Percentiles rank a stretch among this genome's conserved stretches.
Conservation (phyloP, 2,888 invertebrate genomes). For the Pyrocoelia pectoralis region DNA sequence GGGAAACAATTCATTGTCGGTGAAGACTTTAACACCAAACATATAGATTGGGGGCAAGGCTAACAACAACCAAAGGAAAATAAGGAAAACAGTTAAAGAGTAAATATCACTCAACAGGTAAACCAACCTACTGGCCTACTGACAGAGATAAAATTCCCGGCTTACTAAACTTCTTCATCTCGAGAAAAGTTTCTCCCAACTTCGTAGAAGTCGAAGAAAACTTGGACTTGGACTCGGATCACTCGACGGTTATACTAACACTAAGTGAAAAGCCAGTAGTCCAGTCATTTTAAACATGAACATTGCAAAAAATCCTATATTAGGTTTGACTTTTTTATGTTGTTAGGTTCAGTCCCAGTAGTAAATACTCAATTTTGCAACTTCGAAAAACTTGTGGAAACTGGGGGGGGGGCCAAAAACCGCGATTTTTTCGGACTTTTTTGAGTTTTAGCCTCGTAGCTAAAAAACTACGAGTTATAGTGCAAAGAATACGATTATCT, state of each 20-base stretch:
- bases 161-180: conserved; percentile 15
- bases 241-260: conserved; percentile 8
- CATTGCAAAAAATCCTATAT: too few relatives aligned
- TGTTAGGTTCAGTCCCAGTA: too few relatives aligned
- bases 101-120: conserved; percentile 26
- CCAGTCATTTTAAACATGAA: too few relatives aligned
- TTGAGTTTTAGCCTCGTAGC: too few relatives aligned
- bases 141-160: conserved; percentile 29
- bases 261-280: conserved; percentile 15
- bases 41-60: conserved; percentile 30
- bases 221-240: conserved; percentile 17
- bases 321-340: too few relatives aligned
- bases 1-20: conserved; percentile 34
- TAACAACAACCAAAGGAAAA: conserved; percentile 21
- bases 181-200: conserved; percentile 13
- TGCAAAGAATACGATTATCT: too few relatives aligned
- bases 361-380: too few relatives aligned
- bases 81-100: conserved; percentile 18
- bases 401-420: too few relatives aligned
- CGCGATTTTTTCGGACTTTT: too few relatives aligned
- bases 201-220: conserved; percentile 15
- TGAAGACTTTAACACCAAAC: conserved; percentile 29
- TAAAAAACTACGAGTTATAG: too few relatives aligned
- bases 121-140: conserved; percentile 42
- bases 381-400: too few relatives aligned